Conservation (phyloP, 2,888 invertebrate species). For the Morinoia aosen region DNA sequence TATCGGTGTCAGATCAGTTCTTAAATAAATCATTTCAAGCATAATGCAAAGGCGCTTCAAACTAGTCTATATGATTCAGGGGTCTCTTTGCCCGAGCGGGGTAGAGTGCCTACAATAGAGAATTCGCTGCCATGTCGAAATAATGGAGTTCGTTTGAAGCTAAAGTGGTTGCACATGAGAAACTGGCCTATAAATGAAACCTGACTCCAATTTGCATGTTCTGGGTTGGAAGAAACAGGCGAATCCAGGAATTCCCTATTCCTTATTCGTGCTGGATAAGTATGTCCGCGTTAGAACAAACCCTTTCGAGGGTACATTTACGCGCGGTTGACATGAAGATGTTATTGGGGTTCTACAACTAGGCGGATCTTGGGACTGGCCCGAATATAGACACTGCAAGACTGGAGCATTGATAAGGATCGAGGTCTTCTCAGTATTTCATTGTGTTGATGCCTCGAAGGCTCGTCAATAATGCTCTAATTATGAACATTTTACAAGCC, state of each 20-base stretch:
- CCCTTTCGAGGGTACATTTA: background rate
- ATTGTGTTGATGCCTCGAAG: background rate
- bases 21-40: slow-evolving; percentile 37
- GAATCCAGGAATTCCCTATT: background rate
- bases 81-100: background rate
- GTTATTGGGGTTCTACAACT: background rate
- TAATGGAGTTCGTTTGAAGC: background rate
- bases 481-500: background rate
- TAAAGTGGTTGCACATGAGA: background rate
- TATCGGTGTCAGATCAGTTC: slow-evolving; percentile 52
- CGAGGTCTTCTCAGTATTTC: slow-evolving; percentile 4
- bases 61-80: background rate
- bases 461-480: slow-evolving; percentile 12
- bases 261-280: background rate
- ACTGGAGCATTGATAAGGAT: slow-evolving; percentile 1
- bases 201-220: background rate
- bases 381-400: slow-evolving; percentile 12
- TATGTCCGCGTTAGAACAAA: background rate
- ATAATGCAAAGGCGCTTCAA: slow-evolving; percentile 37
- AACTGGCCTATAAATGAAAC: background rate
- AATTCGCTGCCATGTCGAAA: background rate
- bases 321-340: background rate
- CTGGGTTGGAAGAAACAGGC: background rate
- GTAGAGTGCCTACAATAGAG: background rate
- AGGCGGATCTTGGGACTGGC: background rate